Evolutionary conservation across 2,888 invertebrate species (phyloP).

Genomic region (Laothoe populi): DNA sequence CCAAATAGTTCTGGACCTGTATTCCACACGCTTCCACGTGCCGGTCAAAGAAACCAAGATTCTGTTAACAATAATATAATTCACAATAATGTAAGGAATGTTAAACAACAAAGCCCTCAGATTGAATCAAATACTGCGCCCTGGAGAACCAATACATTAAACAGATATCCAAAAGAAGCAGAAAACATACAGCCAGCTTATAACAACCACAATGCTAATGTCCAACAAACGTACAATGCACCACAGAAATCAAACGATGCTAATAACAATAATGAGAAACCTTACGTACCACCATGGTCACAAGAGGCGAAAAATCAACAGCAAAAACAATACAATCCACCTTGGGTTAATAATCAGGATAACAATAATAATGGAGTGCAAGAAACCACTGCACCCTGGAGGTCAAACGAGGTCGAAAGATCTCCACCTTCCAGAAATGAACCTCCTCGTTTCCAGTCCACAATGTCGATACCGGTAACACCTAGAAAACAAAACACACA

Average conservation of each 20-base stretch:
- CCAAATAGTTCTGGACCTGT: slow-evolving; percentile 53
- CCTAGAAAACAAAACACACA: slow-evolving; percentile 66
- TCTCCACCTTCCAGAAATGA: slow-evolving; percentile 54
- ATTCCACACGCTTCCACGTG: slow-evolving; percentile 73
- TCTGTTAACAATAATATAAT: slow-evolving; percentile 56
- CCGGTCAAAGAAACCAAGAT: slow-evolving; percentile 64
- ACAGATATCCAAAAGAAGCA: slow-evolving; percentile 61
- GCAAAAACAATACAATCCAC: slow-evolving; percentile 64
- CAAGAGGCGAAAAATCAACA: slow-evolving; percentile 61
- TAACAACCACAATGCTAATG: slow-evolving; percentile 54
- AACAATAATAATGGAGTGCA: slow-evolving; percentile 63
- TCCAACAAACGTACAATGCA: slow-evolving; percentile 63
- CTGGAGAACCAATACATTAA: slow-evolving; percentile 73
- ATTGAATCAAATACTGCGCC: slow-evolving; percentile 60
- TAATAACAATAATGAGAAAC: slow-evolving; percentile 59
- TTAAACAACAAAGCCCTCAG: slow-evolving; percentile 51
- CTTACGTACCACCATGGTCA: slow-evolving; percentile 63
- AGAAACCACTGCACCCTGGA: slow-evolving; percentile 62
- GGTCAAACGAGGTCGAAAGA: slow-evolving; percentile 53
- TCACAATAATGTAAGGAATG: slow-evolving; percentile 59
- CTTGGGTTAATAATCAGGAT: slow-evolving; percentile 61
- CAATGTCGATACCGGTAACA: slow-evolving; percentile 79
- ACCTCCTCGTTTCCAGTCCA: slow-evolving; percentile 74
- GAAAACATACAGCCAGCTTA: slow-evolving; percentile 58
- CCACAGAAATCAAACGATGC: slow-evolving; percentile 69